Base-by-base conservation (phyloP, 2,888 invertebrate genomes). In the Drosophila algonquin region DNA sequence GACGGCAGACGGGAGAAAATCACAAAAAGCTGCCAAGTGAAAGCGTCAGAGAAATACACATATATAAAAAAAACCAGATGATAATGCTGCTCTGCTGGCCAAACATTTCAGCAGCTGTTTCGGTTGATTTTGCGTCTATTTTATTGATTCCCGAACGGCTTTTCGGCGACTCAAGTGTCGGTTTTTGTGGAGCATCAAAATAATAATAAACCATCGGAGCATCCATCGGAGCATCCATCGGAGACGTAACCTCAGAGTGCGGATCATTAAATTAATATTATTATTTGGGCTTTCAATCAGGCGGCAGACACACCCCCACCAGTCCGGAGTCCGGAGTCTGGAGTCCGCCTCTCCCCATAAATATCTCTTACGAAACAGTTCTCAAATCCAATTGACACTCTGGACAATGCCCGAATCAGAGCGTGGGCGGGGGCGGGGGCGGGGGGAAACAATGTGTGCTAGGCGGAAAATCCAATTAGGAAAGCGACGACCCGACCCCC, bases 11-110 rank as follows among this genome's bases (percentile, higher is more conserved):
- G 18, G 21, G 14, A 47, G 55, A 73, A 83, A 73, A 63, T 56
- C 65, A 53, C 6, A 24, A 35, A 32, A 68, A 67, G 46, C 40
- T 46, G 67, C 51, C 80, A 77, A 87, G 86, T 82, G 82, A 83
- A 83, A 87, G 86, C 80, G 80, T 12, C 61, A 71, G 63, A 63
- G 62, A 68, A 69, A 50, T 55, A 70, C 21, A n/a, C n/a, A n/a
- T n/a, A n/a, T n/a, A n/a, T 21, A 21, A 0, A 45, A 55, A 47
- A 59, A 47, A 47, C 45, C 27, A 30, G 51, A 58, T 44, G 24
- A 63, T 76, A 64, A 55, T 73, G 58, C 63, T 67, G 50, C 62
- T 65, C 60, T 68, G 75, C 65, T 77, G 70, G 40, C 55, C 73
- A 53, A 48, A 18, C 47, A 35, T 58, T 32, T 59, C 10, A 24